These are phyloP conservation scores for Gambusia yucatana DNA, from an alignment of 2,797 vertebrate species.

Conservation along the genomic window DNA sequence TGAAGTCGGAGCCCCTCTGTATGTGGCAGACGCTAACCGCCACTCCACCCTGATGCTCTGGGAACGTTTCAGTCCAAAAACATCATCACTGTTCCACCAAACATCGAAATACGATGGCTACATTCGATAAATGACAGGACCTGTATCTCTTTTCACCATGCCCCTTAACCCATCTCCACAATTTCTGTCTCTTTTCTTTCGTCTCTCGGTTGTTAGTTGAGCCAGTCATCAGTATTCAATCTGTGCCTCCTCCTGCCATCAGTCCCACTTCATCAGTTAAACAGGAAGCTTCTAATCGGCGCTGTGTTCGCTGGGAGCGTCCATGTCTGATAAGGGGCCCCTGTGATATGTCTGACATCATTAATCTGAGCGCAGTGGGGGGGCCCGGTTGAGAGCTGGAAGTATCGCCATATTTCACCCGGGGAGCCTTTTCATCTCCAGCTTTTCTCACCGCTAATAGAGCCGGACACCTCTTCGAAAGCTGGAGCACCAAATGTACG, in stretches of 20 bases:
- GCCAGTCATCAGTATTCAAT: slow-evolving; percentile 66
- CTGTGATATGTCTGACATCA: slow-evolving; percentile 72
- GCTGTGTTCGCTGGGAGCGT: slow-evolving; percentile 72
- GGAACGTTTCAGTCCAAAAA: neutral
- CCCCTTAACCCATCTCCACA: neutral
- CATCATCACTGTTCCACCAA: neutral
- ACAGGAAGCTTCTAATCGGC: slow-evolving; percentile 67
- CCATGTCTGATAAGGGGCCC: slow-evolving; percentile 72
- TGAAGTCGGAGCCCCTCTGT: neutral
- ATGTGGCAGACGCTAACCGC: neutral
- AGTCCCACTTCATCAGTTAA: slow-evolving; percentile 75
- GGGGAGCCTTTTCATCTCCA: slow-evolving; percentile 55
- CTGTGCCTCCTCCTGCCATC: slow-evolving; percentile 42
- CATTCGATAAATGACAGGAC: neutral
- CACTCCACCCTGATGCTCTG: neutral
- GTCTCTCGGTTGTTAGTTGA: slow-evolving; percentile 32
- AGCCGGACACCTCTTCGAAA: slow-evolving; percentile 43
- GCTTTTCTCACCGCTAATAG: slow-evolving; percentile 67
- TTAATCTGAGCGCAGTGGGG: slow-evolving; percentile 76
- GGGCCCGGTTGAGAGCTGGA: slow-evolving; percentile 64
- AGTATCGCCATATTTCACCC: slow-evolving; percentile 50
- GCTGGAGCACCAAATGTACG: slow-evolving; percentile 49
- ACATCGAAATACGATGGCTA: neutral
- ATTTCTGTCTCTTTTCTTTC: neutral
- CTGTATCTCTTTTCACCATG: slow-evolving; percentile 20